Evolutionary conservation across 2,888 invertebrate genomes (phyloP).

Genomic region (Leptopilina drosophilae): DNA sequence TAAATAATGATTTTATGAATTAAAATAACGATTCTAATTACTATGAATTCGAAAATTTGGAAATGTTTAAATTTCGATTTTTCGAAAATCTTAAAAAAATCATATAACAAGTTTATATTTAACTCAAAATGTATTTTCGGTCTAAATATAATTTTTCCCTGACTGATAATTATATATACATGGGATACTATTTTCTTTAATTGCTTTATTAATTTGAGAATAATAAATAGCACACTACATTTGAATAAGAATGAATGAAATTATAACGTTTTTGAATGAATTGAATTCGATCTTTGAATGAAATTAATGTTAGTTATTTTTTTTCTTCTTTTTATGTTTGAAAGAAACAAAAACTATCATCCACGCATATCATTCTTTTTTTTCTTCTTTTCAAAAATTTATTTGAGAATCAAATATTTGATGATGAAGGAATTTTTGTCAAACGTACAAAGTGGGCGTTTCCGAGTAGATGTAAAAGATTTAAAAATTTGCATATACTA

Average conservation of each 20-base stretch:
- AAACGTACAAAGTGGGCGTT: constrained; percentile 4
- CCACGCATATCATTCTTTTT: neutral
- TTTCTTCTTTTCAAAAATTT: neutral
- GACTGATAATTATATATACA: no score
- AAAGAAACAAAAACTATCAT: neutral
- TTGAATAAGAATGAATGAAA: neutral
- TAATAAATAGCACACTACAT: neutral
- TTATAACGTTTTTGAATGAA: neutral
- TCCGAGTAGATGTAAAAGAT: neutral
- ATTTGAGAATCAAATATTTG: neutral
- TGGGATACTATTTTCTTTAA: neutral
- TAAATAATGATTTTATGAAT: no score
- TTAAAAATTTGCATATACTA: neutral
- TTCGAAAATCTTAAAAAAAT: no score
- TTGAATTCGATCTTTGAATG: neutral
- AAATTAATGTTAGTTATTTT: neutral
- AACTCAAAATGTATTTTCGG: no score
- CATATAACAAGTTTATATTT: no score
- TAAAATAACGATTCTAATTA: no score
- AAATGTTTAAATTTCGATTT: no score
- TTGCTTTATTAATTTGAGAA: neutral
- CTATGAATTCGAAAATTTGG: no score
- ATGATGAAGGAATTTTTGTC: constrained; percentile 3
- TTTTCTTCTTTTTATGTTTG: neutral
- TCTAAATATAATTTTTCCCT: no score